Percentiles rank a stretch among this genome's conserved stretches.
Conservation (phyloP, 2,797 vertebrate genomes). For the Darevskia nairensis region DNA sequence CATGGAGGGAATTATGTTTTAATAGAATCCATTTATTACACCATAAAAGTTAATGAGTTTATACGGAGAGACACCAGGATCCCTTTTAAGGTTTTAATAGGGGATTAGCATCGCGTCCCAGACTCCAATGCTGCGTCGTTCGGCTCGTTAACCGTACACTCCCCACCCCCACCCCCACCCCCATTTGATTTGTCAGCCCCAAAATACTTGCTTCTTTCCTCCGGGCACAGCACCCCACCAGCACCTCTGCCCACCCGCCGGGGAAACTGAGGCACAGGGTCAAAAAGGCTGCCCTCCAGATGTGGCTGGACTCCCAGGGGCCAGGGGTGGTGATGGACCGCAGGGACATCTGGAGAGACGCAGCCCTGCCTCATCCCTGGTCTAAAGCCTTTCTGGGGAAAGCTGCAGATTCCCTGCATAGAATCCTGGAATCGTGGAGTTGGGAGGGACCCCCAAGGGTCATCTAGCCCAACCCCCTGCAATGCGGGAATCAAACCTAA, state of each 20-base stretch:
- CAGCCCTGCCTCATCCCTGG: too few relatives aligned
- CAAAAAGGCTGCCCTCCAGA: neutral
- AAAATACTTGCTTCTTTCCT: rapidly evolving
- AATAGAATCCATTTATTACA: conserved; percentile 87
- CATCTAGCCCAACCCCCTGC: too few relatives aligned
- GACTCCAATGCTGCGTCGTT: conserved; percentile 57
- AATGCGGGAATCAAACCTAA: too few relatives aligned
- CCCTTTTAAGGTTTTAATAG: conserved; percentile 84
- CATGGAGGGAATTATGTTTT: conserved; percentile 80
- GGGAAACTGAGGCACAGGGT: neutral
- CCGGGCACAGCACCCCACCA: neutral
- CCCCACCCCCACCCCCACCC: neutral
- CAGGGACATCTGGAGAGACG: too few relatives aligned
- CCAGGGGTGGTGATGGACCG: too few relatives aligned
- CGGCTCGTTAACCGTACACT: conserved; percentile 71
- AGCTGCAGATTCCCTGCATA: neutral
- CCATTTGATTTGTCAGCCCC: neutral
- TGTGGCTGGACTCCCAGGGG: neutral
- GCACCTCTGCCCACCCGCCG: too few relatives aligned
- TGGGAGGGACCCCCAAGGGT: too few relatives aligned
- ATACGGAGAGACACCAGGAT: conserved; percentile 80
- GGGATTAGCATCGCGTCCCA: conserved; percentile 77
- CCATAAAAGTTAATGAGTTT: conserved; percentile 92
- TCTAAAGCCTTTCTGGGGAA: neutral
- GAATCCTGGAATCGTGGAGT: too few relatives aligned